Conservation (phyloP, 2,888 invertebrate species). For the Agrochola macilenta region DNA sequence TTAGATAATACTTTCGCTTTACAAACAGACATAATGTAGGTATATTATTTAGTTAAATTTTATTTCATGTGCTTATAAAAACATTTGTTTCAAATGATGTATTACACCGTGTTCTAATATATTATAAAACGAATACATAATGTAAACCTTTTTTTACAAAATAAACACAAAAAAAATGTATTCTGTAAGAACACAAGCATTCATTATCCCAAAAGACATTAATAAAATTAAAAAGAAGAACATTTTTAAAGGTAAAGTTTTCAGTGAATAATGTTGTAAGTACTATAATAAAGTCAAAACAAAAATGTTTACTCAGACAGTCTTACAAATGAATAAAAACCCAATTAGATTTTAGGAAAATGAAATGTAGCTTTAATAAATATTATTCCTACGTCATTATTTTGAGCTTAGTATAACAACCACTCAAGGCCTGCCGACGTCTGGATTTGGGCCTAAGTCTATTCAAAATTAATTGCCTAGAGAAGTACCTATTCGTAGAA, state of each 20-base stretch:
- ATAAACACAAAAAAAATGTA: not conserved
- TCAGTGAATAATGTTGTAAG: slow-evolving; percentile 20
- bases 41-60: not conserved
- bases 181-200: slow-evolving; percentile 15
- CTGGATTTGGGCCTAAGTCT: not conserved
- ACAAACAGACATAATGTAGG: not conserved
- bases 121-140: not conserved
- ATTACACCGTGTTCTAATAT: not conserved
- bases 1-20: not conserved
- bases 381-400: slow-evolving; percentile 29
- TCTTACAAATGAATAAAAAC: slow-evolving; percentile 16
- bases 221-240: slow-evolving; percentile 49
- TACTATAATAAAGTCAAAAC: slow-evolving; percentile 31
- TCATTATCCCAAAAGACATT: slow-evolving; percentile 32
- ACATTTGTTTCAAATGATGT: not conserved
- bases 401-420: slow-evolving; percentile 33
- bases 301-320: slow-evolving; percentile 27
- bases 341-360: slow-evolving; percentile 26
- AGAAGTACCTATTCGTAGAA: not conserved
- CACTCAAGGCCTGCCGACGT: not conserved
- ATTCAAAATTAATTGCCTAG: not conserved
- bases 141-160: not conserved
- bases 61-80: not conserved
- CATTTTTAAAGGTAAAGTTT: slow-evolving; percentile 46
- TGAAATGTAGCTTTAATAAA: slow-evolving; percentile 2